A percentile compares a stretch with the other conserved stretches of the same genome.
Conservation (phyloP, 2,797 vertebrate species). For the Phoxinus dragarum region DNA sequence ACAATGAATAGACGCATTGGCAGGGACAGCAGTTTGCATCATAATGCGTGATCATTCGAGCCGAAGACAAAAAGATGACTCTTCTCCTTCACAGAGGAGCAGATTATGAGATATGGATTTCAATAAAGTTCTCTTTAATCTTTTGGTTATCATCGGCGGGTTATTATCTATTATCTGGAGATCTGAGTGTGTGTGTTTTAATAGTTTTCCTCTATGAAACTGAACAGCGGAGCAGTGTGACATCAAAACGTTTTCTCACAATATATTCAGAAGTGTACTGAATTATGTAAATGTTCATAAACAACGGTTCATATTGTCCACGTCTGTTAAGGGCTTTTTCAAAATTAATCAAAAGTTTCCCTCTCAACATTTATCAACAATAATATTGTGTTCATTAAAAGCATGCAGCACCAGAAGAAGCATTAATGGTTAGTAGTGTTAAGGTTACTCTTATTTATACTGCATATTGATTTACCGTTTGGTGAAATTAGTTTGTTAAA, state of each 20-base stretch:
- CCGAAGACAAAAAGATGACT: constrained; percentile 34
- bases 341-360: neutral
- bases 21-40: constrained; percentile 43
- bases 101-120: constrained; percentile 53
- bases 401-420: no score
- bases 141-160: constrained; percentile 25
- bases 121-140: constrained; percentile 38
- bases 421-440: no score
- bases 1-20: constrained; percentile 56
- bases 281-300: neutral
- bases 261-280: constrained; percentile 4
- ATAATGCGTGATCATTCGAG: constrained; percentile 34
- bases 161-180: constrained; percentile 28
- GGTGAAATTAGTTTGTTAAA: no score
- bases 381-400: neutral
- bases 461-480: no score
- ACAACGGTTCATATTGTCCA: neutral
- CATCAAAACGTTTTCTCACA: constrained; percentile 19
- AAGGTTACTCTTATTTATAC: no score
- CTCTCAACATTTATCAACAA: neutral
- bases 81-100: constrained; percentile 43
- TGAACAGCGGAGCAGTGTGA: constrained; percentile 31
- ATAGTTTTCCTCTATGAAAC: constrained; percentile 40
- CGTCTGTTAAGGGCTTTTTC: neutral
- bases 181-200: constrained; percentile 38